phyloP scores from a whole-genome alignment of 1,140 invertebrate genomes.

The Leptopilina boulardi region DNA sequence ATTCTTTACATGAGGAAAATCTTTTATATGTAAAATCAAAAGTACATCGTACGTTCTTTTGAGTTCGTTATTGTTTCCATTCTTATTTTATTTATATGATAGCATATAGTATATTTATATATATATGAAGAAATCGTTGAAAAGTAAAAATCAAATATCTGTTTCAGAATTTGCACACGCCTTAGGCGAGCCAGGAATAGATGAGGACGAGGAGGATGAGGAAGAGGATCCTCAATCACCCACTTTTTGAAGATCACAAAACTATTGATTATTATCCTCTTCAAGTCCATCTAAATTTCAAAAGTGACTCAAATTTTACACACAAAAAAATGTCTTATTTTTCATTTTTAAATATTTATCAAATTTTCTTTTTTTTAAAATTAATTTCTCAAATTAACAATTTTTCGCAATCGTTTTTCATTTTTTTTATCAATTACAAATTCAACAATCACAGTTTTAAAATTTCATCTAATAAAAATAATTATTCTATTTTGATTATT shows the following conservation, averaged over 20 bases:
- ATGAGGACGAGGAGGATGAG: conserved; percentile 87
- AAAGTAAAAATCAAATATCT: conserved; percentile 18
- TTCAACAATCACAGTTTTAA: no score
- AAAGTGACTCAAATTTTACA: not conserved
- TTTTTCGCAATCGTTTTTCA: no score
- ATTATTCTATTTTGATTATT: no score
- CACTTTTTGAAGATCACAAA: conserved; percentile 60
- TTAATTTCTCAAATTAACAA: not conserved
- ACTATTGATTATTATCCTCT: conserved; percentile 32
- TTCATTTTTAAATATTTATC: not conserved
- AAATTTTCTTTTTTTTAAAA: not conserved
- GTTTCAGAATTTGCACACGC: conserved; percentile 89
- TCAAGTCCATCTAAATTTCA: conserved; percentile 3
- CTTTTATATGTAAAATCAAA: conserved; percentile 5
- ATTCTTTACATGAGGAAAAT: not conserved
- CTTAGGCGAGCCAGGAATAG: conserved; percentile 85
- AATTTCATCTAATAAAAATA: no score
- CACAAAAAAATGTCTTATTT: not conserved
- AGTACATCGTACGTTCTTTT: not conserved
- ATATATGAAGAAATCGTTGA: not conserved
- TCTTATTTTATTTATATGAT: conserved; percentile 1
- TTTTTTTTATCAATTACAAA: not conserved
- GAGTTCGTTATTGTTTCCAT: conserved; percentile 19
- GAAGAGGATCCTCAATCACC: conserved; percentile 80
- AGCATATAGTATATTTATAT: not conserved